Conservation (phyloP, 2,888 invertebrate genomes). For the Heliothis peltigera region DNA sequence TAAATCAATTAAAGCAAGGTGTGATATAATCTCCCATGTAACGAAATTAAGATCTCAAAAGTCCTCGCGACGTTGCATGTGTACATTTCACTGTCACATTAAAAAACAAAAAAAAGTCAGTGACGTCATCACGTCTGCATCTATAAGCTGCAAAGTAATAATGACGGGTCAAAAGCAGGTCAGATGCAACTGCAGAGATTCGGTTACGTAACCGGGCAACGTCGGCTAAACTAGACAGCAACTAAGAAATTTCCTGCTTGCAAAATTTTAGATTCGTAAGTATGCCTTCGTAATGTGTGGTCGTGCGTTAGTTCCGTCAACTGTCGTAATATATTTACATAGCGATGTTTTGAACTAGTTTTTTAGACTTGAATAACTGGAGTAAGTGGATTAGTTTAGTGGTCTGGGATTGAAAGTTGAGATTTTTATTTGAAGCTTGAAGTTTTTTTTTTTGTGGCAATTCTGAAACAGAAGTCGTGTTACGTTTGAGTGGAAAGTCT, state of each 20-base stretch:
- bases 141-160: conserved; percentile 25
- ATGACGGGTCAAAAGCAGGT: conserved; percentile 61
- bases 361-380: not conserved
- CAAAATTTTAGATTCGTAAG: conserved; percentile 54
- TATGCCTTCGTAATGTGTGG: conserved; percentile 9
- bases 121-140: conserved; percentile 13
- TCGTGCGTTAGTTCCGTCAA: conserved; percentile 3
- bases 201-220: conserved; percentile 43
- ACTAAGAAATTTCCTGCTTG: conserved; percentile 60
- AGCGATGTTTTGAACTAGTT: not conserved
- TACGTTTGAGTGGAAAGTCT: no score
- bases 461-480: no score
- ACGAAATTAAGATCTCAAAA: no score
- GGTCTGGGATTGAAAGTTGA: no score
- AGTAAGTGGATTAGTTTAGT: not conserved
- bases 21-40: no score
- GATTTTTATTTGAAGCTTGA: no score
- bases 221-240: conserved; percentile 41
- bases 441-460: no score
- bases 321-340: conserved; percentile 22
- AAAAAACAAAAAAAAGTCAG: not conserved
- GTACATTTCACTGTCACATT: not conserved
- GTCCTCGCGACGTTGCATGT: no score
- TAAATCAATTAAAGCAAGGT: no score
- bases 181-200: conserved; percentile 60